Conservation (phyloP, 2,113 vertebrate genomes). For the Ailurus styani region DNA sequence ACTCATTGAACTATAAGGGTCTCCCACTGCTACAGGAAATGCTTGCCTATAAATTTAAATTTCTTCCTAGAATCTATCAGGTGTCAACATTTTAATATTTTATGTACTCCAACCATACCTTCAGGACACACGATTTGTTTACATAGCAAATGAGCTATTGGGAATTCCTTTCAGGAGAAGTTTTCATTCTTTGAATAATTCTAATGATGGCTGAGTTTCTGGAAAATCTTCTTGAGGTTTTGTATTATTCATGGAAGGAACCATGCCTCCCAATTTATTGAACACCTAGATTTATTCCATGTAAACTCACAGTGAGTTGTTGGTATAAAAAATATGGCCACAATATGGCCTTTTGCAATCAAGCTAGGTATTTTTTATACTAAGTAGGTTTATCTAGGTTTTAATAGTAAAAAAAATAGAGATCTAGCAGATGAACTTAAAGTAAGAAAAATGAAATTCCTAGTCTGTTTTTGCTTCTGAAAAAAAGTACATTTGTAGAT, state of each 20-base stretch:
- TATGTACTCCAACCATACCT: conserved; percentile 56
- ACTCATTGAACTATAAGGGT: conserved; percentile 48
- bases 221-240: conserved; percentile 4
- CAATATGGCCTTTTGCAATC: neutral
- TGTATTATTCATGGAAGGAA: conserved; percentile 61
- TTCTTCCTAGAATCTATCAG: conserved; percentile 16
- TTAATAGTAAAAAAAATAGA: neutral
- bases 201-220: conserved; percentile 10
- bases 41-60: conserved; percentile 42
- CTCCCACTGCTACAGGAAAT: neutral
- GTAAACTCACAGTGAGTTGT: neutral
- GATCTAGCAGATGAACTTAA: neutral
- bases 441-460: neutral
- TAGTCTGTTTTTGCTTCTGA: neutral
- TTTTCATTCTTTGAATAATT: conserved; percentile 60
- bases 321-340: neutral
- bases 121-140: conserved; percentile 53
- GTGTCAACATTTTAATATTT: conserved; percentile 59
- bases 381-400: neutral
- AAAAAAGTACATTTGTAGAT: neutral
- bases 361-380: conserved; percentile 6
- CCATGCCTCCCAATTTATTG: conserved; percentile 16
- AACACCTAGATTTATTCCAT: neutral
- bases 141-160: conserved; percentile 61
- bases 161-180: conserved; percentile 34